phyloP scores from a whole-genome alignment of 2,113 vertebrate species.

The Phylloscopus trochilus region DNA sequence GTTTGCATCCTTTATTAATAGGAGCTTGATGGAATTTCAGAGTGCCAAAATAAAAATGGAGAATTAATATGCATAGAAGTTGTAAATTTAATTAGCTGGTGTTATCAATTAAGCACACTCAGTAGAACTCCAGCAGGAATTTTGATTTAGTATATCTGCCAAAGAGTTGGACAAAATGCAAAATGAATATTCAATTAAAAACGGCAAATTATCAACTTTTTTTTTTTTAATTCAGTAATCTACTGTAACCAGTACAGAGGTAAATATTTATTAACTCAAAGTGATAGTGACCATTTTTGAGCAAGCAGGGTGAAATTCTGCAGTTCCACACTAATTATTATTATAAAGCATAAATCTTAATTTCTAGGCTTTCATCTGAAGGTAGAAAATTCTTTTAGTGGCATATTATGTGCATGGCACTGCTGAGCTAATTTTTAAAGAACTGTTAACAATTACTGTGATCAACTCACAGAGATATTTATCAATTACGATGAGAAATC shows the following conservation, averaged over 20 bases:
- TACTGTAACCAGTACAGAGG: not conserved
- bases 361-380: not conserved
- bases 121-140: not conserved
- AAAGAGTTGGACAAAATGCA: not conserved
- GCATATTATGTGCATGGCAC: not conserved
- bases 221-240: not conserved
- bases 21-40: constrained; percentile 9
- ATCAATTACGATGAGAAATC: not conserved
- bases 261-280: not conserved
- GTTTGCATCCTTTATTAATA: not conserved
- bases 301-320: not conserved
- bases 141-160: not conserved
- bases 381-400: not conserved
- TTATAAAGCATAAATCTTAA: not conserved
- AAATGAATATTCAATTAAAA: constrained; percentile 17
- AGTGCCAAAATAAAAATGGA: constrained; percentile 19
- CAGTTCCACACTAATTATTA: not conserved
- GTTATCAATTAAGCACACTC: constrained; percentile 27
- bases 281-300: not conserved
- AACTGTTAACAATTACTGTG: not conserved
- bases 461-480: not conserved
- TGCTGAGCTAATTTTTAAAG: not conserved
- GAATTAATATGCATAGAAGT: constrained; percentile 22
- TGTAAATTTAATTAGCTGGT: constrained; percentile 11
- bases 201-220: not conserved